Evolutionary conservation across 1,140 invertebrate species (phyloP).

Genomic region (Drosophila funebris): DNA sequence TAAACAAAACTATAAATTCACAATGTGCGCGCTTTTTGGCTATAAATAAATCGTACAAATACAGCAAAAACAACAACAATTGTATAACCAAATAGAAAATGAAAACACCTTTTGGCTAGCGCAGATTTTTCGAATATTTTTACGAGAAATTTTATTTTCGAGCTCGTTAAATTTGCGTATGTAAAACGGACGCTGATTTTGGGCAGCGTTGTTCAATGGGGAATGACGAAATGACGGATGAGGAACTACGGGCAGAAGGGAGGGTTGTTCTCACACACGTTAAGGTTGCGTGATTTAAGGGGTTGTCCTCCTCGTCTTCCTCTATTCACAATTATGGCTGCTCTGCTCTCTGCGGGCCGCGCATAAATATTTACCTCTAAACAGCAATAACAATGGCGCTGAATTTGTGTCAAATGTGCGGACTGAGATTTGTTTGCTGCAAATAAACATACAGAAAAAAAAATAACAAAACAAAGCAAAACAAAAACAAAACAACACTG

Average conservation of each 20-base stretch:
- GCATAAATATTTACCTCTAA: constrained; percentile 66
- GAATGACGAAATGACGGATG: constrained; percentile 18
- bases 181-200: constrained; percentile 15
- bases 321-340: constrained; percentile 38
- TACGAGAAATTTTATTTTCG: constrained; percentile 62
- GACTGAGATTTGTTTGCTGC: constrained; percentile 66
- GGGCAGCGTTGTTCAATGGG: neutral
- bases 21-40: constrained; percentile 44
- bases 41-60: constrained; percentile 59
- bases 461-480: constrained; percentile 29
- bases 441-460: constrained; percentile 56
- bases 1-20: constrained; percentile 80
- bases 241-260: neutral
- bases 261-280: constrained; percentile 39
- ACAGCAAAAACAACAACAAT: constrained; percentile 10
- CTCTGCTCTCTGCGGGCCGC: constrained; percentile 1
- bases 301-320: constrained; percentile 32
- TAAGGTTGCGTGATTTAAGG: constrained; percentile 54
- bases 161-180: constrained; percentile 42
- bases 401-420: constrained; percentile 76
- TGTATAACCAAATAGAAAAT: constrained; percentile 44
- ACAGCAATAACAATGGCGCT: constrained; percentile 31
- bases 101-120: constrained; percentile 60
- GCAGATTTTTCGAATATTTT: constrained; percentile 64
- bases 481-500: constrained; percentile 36